Evolutionary conservation across 2,888 invertebrate species (phyloP).

Genomic region (Deilephila elpenor): DNA sequence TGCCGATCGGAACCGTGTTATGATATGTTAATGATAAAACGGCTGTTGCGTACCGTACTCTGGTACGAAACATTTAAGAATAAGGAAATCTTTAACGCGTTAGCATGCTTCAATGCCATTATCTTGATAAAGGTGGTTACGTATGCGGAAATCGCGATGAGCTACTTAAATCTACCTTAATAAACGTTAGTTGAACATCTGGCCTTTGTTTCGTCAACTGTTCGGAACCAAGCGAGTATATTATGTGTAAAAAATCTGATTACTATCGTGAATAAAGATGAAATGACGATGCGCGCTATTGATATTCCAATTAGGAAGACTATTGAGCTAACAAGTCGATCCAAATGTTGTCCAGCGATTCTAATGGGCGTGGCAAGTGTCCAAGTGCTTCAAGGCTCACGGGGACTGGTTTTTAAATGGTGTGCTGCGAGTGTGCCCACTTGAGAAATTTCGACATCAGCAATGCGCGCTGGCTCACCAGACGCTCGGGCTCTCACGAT

Average conservation of each 20-base stretch:
- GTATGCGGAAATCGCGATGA: slow-evolving; percentile 74
- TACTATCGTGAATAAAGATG: slow-evolving; percentile 22
- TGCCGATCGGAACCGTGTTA: slow-evolving; percentile 5
- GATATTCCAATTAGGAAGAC: slow-evolving; percentile 47
- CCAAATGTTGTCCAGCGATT: slow-evolving; percentile 58
- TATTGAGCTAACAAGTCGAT: slow-evolving; percentile 39
- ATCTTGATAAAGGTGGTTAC: slow-evolving; percentile 73
- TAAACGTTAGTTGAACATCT: slow-evolving; percentile 65
- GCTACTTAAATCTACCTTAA: slow-evolving; percentile 71
- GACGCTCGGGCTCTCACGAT: slow-evolving; percentile 43
- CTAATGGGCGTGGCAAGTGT: slow-evolving; percentile 76
- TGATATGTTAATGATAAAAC: slow-evolving; percentile 30
- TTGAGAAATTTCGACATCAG: slow-evolving; percentile 73
- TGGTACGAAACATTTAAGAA: slow-evolving; percentile 44
- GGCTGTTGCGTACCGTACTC: slow-evolving; percentile 37
- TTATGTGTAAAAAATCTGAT: slow-evolving; percentile 2
- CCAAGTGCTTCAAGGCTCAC: slow-evolving; percentile 75
- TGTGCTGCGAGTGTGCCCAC: slow-evolving; percentile 65
- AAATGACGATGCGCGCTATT: slow-evolving; percentile 27
- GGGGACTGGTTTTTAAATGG: slow-evolving; percentile 74
- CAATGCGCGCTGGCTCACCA: slow-evolving; percentile 56
- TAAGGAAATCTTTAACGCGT: slow-evolving; percentile 65
- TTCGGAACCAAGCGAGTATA: not conserved
- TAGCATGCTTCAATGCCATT: slow-evolving; percentile 76
- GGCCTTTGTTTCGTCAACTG: slow-evolving; percentile 56